Conservation (phyloP, 2,888 invertebrate genomes). For the Drosophila percnosoma region DNA sequence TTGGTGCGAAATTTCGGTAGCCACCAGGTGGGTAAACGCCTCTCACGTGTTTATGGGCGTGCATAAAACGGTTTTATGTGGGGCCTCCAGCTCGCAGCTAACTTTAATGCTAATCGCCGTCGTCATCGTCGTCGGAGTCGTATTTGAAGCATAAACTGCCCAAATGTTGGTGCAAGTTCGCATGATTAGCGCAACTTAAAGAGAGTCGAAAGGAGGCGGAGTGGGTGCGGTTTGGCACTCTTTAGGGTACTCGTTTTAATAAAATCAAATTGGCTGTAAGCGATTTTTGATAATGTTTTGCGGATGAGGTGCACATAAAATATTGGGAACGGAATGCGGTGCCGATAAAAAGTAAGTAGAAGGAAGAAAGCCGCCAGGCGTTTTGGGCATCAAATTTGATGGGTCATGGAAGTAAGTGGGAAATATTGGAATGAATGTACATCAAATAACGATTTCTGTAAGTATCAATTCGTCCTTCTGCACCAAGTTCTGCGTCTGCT, state of each 20-base stretch:
- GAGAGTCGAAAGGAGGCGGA: background rate
- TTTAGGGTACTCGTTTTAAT: constrained; percentile 60
- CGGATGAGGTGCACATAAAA: constrained; percentile 50
- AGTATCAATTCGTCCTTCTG: constrained; percentile 4
- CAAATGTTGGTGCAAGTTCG: constrained; percentile 26
- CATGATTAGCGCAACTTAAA: constrained; percentile 62
- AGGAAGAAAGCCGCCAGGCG: constrained; percentile 14
- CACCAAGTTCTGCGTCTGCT: background rate
- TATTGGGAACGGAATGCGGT: constrained; percentile 18
- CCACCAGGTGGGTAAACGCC: constrained; percentile 40
- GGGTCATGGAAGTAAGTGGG: constrained; percentile 33
- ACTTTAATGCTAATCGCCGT: constrained; percentile 78
- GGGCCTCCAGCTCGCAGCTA: constrained; percentile 27
- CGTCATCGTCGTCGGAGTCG: constrained; percentile 52
- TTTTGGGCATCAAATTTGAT: constrained; percentile 42
- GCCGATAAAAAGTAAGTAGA: background rate
- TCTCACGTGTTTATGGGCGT: constrained; percentile 69
- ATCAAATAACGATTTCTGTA: constrained; percentile 8
- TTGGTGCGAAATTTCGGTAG: constrained; percentile 43
- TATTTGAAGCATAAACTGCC: constrained; percentile 54
- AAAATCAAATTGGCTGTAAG: constrained; percentile 70
- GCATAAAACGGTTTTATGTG: constrained; percentile 73
- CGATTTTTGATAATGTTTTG: constrained; percentile 61
- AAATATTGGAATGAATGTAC: constrained; percentile 12
- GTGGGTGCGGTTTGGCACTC: background rate